Evolutionary conservation across 1,140 invertebrate species (phyloP), one percentile per base, ranked within the genome.

Genomic region (Lepidotrigona ventralis): DNA sequence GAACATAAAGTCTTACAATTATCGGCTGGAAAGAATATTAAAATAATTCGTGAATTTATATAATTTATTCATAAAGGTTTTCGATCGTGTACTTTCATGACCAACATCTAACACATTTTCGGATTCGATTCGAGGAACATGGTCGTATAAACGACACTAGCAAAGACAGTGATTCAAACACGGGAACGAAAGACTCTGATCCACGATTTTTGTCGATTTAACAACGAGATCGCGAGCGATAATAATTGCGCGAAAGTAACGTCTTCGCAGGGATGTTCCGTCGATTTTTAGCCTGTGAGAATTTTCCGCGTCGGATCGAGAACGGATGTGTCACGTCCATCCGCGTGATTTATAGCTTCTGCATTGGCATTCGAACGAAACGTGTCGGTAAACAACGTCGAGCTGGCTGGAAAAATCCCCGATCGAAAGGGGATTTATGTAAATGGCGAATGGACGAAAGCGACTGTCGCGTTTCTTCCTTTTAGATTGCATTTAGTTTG

Each of bases 381-480:
- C 72, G 71, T 60, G 70, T 74, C 46, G 51, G 79, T 75, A 81
- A 81, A 81, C 79, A 81, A 74, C 58, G 79, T 21, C 14, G 46
- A n/a, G n/a, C 11, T 29, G 19, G 19, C 29, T 75, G 63, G 39
- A 81, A 75, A 81, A 74, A 73, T 81, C 23, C 63, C 11, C 60
- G 26, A 11, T 51, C 17, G 33, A 19, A 56, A 71, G 29, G 26
- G 46, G 60, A 46, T 81, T 56, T 66, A 75, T 56, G 71, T 33
- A 81, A 74, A 81, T 53, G 39, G n/a, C 23, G 63, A 9, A 58
- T 23, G 39, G 23, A 33, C 71, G 51, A 33, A 33, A 74, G 4
- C 19, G 21, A 23, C 46, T 60, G 19, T 72, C 26, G 29, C 64
- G 63, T 23, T 39, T 39, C 29, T 58, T 21, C 15, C 39, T 71